These are phyloP conservation scores for Ascaphus truei DNA, from an alignment of 2,113 vertebrate species.

Conservation along the genomic window DNA sequence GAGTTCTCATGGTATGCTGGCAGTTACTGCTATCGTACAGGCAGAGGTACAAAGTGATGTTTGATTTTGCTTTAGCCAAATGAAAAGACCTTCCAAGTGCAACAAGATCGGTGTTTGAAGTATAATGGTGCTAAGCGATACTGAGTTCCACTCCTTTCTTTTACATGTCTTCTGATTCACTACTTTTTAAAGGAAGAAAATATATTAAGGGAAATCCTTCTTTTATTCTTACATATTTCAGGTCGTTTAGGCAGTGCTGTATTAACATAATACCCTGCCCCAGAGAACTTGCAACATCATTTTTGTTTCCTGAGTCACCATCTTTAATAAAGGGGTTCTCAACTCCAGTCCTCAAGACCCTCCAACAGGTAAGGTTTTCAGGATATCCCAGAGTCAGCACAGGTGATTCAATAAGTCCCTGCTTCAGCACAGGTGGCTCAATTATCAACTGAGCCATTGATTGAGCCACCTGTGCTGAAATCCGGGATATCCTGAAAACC, in stretches of 20 bases:
- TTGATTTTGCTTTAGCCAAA: conserved; percentile 30
- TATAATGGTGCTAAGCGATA: conserved; percentile 10
- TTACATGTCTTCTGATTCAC: background rate
- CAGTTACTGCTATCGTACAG: conserved; percentile 33
- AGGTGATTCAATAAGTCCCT: no score
- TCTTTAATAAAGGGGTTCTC: no score
- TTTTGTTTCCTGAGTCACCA: no score
- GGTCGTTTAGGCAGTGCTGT: background rate
- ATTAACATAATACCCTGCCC: background rate
- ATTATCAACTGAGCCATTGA: no score
- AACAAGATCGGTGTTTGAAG: conserved; percentile 25
- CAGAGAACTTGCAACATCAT: no score
- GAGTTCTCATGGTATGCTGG: conserved; percentile 31
- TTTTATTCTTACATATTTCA: background rate
- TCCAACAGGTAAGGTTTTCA: no score
- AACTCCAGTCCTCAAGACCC: no score
- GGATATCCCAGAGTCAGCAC: no score
- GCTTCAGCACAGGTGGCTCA: no score
- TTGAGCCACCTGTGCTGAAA: no score
- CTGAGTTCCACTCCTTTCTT: background rate
- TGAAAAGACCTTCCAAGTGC: conserved; percentile 32
- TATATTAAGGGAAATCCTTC: background rate
- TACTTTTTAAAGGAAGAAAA: background rate
- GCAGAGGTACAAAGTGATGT: conserved; percentile 32
- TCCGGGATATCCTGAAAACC: no score